These are phyloP conservation scores for Chromoteleia sp. DNA, from an alignment of 2,888 invertebrate genomes.

Conservation along the genomic window DNA sequence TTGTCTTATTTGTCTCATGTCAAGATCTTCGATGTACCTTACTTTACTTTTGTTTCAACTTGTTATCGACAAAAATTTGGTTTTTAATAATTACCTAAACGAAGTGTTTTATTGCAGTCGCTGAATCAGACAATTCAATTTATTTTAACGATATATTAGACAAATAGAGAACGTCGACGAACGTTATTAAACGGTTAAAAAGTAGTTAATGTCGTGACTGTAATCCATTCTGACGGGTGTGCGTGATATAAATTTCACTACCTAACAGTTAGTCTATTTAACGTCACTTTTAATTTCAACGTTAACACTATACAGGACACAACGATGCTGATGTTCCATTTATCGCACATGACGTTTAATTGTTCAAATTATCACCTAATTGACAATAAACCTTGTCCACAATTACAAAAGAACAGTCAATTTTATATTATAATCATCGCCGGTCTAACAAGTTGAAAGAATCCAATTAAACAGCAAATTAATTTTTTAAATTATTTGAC, in stretches of 20 bases:
- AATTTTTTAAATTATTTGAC: too few relatives aligned
- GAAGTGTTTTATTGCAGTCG: background rate
- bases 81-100: background rate
- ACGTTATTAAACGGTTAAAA: constrained; percentile 20
- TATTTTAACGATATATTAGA: background rate
- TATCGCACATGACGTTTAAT: constrained; percentile 18
- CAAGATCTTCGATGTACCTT: background rate
- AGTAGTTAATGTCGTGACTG: constrained; percentile 15
- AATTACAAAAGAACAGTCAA: constrained; percentile 4
- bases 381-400: background rate
- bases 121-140: constrained; percentile 5
- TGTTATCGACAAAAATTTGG: background rate
- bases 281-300: constrained; percentile 24
- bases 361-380: constrained; percentile 1
- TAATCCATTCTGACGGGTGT: constrained; percentile 18
- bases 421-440: background rate
- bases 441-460: background rate
- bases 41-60: background rate
- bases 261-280: constrained; percentile 27
- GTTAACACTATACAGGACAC: constrained; percentile 1
- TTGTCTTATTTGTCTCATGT: background rate
- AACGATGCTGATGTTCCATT: constrained; percentile 5
- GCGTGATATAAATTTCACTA: constrained; percentile 29
- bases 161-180: background rate
- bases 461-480: background rate